Base-by-base conservation (phyloP, 1,140 invertebrate species). In the Eupeodes corollae region DNA sequence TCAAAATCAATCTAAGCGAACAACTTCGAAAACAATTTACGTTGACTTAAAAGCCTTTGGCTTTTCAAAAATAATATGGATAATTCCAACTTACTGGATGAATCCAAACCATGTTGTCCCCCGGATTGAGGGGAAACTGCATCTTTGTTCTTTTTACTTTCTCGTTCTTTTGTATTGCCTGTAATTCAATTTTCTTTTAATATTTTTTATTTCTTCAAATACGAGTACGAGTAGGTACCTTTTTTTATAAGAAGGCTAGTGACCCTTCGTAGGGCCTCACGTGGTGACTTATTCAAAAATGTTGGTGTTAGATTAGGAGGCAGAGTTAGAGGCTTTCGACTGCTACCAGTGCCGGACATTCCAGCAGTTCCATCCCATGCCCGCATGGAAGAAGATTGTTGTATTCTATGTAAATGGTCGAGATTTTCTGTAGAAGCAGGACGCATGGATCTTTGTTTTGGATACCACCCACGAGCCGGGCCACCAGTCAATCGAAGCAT, bases 171-270 rank as follows among this genome's bases (percentile, higher is more conserved):
- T 26, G 21, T 26, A 26, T 26, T 26, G 21, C 21, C 21, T 26
- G 8, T 26, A 5, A 5, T 5, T 26, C 3, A 26, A 26, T 5
- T 8, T 5, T 8, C 3, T 26, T 26, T 14, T 37, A 37, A 5
- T n/a, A 37, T 5, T 37, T 37, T 14, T n/a, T 13, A 42, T 14
- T 13, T 5, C n/a, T n/a, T n/a, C n/a, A n/a, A n/a, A n/a, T n/a
- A 42, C 3, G 18, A 14, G 6, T 12, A 35, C 14, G 6, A n/a
- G 10, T 73, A 26, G 8, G 75, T 72, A 84, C 82, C 82, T 81
- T 86, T 87, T 63, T 84, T 77, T 70, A 89, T 89, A 65, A 89
- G 77, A 70, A 89, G 79, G 75, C 85, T 88, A 62, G 85, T 88
- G 56, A 89, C 86, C 68, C 86, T 79, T 60, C 86, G 75, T 48